Conservation (phyloP, 2,888 invertebrate genomes). For the Liopterus haemorrhoidalis region DNA sequence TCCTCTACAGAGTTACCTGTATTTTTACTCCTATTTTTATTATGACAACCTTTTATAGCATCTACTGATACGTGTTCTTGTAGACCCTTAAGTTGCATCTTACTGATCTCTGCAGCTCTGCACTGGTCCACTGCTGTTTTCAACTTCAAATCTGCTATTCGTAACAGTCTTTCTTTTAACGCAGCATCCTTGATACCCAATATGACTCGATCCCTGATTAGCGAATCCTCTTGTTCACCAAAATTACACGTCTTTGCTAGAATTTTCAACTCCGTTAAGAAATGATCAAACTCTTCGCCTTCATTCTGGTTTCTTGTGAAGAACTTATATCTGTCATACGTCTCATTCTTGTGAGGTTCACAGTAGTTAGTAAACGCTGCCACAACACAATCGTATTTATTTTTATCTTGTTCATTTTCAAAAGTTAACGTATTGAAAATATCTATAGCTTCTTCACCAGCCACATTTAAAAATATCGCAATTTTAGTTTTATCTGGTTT, state of each 20-base stretch:
- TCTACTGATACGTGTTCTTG: background rate
- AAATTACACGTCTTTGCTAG: constrained; percentile 6
- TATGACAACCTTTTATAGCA: background rate
- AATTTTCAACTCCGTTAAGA: constrained; percentile 4
- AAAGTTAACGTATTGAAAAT: constrained; percentile 30
- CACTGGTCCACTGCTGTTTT: background rate
- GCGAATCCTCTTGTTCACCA: constrained; percentile 9
- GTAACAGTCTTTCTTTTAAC: constrained; percentile 14
- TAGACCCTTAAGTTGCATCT: background rate
- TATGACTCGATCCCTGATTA: constrained; percentile 15
- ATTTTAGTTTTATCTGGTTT: too few relatives aligned
- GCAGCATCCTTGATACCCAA: constrained; percentile 7
- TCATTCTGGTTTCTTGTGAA: background rate
- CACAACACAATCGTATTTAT: constrained; percentile 23
- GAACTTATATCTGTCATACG: constrained; percentile 1
- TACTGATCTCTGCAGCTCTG: constrained; percentile 5
- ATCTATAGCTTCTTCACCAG: constrained; percentile 31
- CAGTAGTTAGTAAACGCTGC: constrained; percentile 25
- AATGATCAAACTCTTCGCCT: constrained; percentile 4
- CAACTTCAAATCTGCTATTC: constrained; percentile 6
- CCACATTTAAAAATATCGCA: constrained; percentile 30
- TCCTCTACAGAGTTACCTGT: background rate
- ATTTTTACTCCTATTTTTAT: background rate
- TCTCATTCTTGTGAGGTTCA: constrained; percentile 11
- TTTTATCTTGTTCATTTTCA: constrained; percentile 25